These are phyloP conservation scores for Gallinago paraguaiae DNA, from an alignment of 2,113 vertebrate species.

Conservation along the genomic window DNA sequence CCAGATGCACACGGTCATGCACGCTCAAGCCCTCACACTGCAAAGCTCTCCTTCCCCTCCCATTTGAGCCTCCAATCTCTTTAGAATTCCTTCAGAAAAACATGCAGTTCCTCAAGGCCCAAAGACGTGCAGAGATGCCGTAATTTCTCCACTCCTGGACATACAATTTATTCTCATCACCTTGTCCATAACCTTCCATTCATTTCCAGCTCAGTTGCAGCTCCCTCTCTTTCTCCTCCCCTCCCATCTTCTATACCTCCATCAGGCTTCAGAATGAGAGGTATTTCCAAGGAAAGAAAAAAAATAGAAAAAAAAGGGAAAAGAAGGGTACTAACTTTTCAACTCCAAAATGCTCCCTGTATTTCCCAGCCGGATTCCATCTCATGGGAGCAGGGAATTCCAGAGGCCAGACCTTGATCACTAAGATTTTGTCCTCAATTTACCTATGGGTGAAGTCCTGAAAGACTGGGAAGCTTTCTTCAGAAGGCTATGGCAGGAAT, in stretches of 20 bases:
- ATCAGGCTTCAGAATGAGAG: neutral
- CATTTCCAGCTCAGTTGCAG: neutral
- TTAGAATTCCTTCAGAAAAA: slow-evolving; percentile 10
- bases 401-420: neutral
- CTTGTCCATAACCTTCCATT: neutral
- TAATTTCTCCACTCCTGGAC: neutral
- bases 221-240: neutral
- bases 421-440: neutral
- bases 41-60: neutral
- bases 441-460: neutral
- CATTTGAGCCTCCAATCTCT: neutral
- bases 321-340: neutral
- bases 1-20: neutral
- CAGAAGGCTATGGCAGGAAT: neutral
- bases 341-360: neutral
- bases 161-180: neutral
- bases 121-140: neutral
- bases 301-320: neutral
- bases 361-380: neutral
- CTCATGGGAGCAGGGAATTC: neutral
- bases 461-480: neutral
- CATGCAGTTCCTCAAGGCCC: neutral
- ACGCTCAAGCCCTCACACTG: neutral
- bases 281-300: neutral
- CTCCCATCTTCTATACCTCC: neutral